These are phyloP conservation scores for Bombus pascuorum DNA, from an alignment of 1,140 invertebrate genomes.

Conservation along the genomic window DNA sequence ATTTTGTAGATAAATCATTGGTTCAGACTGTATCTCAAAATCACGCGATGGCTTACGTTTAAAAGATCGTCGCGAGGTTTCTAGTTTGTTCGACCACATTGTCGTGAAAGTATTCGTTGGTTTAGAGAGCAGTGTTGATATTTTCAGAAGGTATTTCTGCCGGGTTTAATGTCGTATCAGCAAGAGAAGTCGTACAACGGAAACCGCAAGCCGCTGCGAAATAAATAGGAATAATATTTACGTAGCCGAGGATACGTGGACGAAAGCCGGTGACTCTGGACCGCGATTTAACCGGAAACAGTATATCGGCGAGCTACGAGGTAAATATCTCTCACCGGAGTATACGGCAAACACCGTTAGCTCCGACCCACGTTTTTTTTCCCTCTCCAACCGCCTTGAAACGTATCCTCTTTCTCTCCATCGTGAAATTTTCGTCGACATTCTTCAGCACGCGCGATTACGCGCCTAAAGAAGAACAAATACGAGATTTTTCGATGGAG, in stretches of 20 bases:
- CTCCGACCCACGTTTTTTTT: background rate
- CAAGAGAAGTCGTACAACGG: background rate
- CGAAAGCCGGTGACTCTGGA: constrained; percentile 14
- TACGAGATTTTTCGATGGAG: background rate
- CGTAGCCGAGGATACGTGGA: background rate
- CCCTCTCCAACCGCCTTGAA: no score
- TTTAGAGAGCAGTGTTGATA: background rate
- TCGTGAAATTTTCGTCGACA: constrained; percentile 1
- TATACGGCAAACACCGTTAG: constrained; percentile 15
- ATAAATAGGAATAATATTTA: constrained; percentile 46
- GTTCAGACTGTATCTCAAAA: background rate
- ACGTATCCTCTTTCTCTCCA: background rate
- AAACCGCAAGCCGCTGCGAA: background rate
- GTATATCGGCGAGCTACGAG: constrained; percentile 6
- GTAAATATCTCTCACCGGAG: constrained; percentile 33
- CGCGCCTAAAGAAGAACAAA: background rate
- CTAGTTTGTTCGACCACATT: background rate
- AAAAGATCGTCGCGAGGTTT: no score
- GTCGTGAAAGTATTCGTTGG: background rate
- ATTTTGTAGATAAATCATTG: background rate
- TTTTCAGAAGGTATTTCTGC: constrained; percentile 4
- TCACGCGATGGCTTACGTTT: background rate
- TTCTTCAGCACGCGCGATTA: background rate
- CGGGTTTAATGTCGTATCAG: constrained; percentile 18
- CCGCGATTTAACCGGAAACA: constrained; percentile 40